Evolutionary conservation across 2,888 invertebrate species (phyloP).

Genomic region (Bembecia ichneumoniformis): DNA sequence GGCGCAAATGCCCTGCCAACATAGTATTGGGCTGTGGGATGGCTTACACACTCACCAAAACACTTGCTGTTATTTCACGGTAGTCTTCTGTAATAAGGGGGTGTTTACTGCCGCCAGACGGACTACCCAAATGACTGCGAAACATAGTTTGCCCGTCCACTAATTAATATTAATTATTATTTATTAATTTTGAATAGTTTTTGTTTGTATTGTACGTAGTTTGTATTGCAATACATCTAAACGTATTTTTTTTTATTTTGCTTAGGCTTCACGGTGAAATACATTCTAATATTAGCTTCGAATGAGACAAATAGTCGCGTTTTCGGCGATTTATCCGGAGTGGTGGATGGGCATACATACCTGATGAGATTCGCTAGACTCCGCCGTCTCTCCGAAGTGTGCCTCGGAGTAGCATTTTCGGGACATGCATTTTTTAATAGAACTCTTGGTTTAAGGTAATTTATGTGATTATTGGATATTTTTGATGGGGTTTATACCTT

Average conservation of each 20-base stretch:
- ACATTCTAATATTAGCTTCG: slow-evolving; percentile 57
- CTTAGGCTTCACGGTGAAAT: slow-evolving; percentile 63
- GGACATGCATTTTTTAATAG: slow-evolving; percentile 62
- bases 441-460: slow-evolving; percentile 54
- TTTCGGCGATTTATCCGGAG: slow-evolving; percentile 38
- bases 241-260: not conserved
- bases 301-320: slow-evolving; percentile 49
- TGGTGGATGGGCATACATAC: slow-evolving; percentile 50
- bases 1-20: no score
- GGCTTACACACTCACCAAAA: no score
- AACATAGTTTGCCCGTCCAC: no score
- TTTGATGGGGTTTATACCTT: no score
- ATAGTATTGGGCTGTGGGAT: no score
- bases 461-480: not conserved
- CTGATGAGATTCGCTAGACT: slow-evolving; percentile 54
- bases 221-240: not conserved
- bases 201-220: no score
- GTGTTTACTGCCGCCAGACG: no score
- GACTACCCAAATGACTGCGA: no score
- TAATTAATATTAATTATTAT: no score
- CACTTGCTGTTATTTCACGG: no score
- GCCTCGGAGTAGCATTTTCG: slow-evolving; percentile 66
- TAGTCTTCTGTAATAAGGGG: no score
- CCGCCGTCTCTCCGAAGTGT: slow-evolving; percentile 57
- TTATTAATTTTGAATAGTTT: no score